phyloP scores from a whole-genome alignment of 1,140 invertebrate genomes.

The Hirudo medicinalis region DNA sequence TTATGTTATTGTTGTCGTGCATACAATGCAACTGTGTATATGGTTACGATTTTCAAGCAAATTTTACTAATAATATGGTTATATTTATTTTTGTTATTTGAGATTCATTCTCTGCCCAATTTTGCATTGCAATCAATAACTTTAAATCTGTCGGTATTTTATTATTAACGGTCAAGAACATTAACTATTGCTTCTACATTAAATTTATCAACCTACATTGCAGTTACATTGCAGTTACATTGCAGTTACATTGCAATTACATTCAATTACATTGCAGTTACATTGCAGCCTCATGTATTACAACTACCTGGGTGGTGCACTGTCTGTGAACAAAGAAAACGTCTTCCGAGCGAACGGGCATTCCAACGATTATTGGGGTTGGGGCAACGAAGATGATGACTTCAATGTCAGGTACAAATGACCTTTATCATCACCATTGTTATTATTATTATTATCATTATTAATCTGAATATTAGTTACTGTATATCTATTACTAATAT shows the following conservation, averaged over 20 bases:
- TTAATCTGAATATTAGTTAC: slow-evolving; percentile 19
- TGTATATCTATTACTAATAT: neutral
- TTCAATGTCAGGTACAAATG: slow-evolving; percentile 31
- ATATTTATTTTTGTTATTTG: too few relatives aligned
- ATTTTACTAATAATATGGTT: too few relatives aligned
- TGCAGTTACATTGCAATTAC: too few relatives aligned
- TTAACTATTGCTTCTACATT: neutral
- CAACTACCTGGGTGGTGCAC: slow-evolving; percentile 37
- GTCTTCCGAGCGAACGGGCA: slow-evolving; percentile 76
- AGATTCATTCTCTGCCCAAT: too few relatives aligned
- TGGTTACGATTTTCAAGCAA: too few relatives aligned
- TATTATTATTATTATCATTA: neutral
- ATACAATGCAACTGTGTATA: too few relatives aligned
- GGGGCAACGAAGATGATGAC: slow-evolving; percentile 48
- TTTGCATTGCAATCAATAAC: too few relatives aligned
- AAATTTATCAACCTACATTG: neutral
- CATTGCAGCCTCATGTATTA: slow-evolving; percentile 35
- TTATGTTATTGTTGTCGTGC: too few relatives aligned
- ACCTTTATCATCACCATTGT: neutral
- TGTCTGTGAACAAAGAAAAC: slow-evolving; percentile 42
- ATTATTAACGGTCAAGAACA: neutral
- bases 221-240: neutral
- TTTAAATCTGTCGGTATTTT: too few relatives aligned
- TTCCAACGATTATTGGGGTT: slow-evolving; percentile 75
- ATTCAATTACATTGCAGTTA: neutral